Evolutionary conservation across 2,113 vertebrate species (phyloP), one percentile per base, ranked within the genome.

Genomic region (Reinhardtius hippoglossoides): DNA sequence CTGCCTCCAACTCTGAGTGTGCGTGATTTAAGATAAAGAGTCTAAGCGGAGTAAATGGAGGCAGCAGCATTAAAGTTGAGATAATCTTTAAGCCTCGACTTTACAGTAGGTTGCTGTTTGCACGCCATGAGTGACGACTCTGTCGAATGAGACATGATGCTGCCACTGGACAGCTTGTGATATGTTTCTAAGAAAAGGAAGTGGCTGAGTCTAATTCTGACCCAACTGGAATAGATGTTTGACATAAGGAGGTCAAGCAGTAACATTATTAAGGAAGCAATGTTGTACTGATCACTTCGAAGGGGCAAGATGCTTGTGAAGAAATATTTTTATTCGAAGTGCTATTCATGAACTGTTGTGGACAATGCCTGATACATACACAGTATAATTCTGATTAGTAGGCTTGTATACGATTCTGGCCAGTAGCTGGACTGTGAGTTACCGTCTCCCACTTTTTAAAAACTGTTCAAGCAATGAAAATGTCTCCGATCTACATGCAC

Each of bases 81-180:
- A 76, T 84, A 90, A 91, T 68, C 85, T 64, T 55, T 86, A 85
- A 89, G 85, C 88, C 74, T 87, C 54, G 61, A 82, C 72, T 86
- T 88, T 77, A 46, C 35, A 80, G 27, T 40, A 64, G 10, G 23
- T 42, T 69, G 62, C 59, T 73, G 65, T 81, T 83, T 82, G 70
- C 82, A 84, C 35, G 68, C 62, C 44, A 20, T 27, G 42, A 55
- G 37, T 48, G 62, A 75, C 40, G 67, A 76, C 77, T 79, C 48
- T 62, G 40, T 71, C 67, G 83, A 65, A 73, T 76, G 40, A 15
- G 54, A 70, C 77, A 59, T 60, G 40, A 62, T 42, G 31, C 63
- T 64, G 1, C 31, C 8, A 3, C 23, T 74, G 44, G 76, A 82
- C 58, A 60, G 46, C 46, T 55, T 77, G 54, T 71, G 66, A 48